Conservation (phyloP, 2,797 vertebrate genomes). For the Helarctos malayanus region DNA sequence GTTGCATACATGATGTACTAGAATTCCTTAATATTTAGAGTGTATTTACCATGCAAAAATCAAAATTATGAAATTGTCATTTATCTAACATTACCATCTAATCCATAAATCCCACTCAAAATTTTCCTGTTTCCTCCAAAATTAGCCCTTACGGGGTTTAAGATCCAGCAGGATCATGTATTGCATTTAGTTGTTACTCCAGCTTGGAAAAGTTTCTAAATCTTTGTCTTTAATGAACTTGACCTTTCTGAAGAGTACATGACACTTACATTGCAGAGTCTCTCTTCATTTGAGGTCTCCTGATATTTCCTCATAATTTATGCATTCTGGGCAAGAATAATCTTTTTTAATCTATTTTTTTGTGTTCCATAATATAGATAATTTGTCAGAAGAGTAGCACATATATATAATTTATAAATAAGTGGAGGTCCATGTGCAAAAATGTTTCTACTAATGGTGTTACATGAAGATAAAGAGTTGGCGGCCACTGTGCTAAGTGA, state of each 20-base stretch:
- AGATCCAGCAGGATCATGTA: not conserved
- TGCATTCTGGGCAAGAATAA: not conserved
- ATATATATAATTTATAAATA: not conserved
- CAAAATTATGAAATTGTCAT: slow-evolving; percentile 13
- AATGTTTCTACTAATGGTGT: not conserved
- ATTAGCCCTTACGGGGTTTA: not conserved
- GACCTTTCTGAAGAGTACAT: not conserved
- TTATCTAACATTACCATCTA: not conserved
- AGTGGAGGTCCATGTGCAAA: not conserved
- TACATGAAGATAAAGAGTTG: not conserved
- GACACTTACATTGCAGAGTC: not conserved
- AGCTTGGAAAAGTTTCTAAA: not conserved
- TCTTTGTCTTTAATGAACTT: not conserved
- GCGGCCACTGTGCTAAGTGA: not conserved
- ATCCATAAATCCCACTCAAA: not conserved
- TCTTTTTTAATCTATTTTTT: not conserved
- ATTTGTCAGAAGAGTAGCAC: not conserved
- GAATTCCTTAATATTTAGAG: not conserved
- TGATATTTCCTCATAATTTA: not conserved
- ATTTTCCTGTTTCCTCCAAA: not conserved
- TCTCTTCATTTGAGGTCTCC: not conserved
- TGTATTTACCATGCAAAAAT: not conserved
- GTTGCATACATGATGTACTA: not conserved
- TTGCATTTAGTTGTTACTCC: not conserved
- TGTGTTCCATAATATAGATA: not conserved